Evolutionary conservation across 2,113 vertebrate genomes (phyloP).

Genomic region (Tragelaphus imberbis): DNA sequence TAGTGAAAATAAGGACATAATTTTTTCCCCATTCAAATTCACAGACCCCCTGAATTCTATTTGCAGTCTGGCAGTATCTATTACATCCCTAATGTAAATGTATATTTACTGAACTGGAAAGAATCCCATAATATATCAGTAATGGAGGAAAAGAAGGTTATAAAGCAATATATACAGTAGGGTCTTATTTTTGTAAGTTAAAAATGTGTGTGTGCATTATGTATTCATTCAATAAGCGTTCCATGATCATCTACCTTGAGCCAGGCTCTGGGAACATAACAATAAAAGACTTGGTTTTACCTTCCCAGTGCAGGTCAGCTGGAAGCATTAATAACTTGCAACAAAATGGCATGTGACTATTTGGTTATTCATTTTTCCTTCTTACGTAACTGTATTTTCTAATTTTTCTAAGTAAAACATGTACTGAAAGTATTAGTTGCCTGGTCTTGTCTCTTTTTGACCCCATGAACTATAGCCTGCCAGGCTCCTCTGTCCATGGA

Average conservation of each 20-base stretch:
- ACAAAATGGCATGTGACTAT: not conserved
- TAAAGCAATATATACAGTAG: constrained; percentile 22
- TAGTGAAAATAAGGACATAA: constrained; percentile 55
- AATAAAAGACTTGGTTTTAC: not conserved
- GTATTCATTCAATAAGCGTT: not conserved
- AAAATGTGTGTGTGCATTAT: not conserved
- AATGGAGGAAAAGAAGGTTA: not conserved
- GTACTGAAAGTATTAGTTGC: not conserved
- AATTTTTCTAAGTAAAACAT: not conserved
- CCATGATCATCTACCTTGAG: not conserved
- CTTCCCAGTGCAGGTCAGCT: not conserved
- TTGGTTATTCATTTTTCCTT: not conserved
- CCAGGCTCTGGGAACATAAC: not conserved
- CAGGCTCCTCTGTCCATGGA: not conserved
- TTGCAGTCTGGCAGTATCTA: constrained; percentile 53
- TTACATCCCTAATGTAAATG: constrained; percentile 53
- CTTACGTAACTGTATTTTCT: not conserved
- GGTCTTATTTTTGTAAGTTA: constrained; percentile 31
- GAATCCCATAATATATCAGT: constrained; percentile 43
- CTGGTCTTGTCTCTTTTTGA: not conserved
- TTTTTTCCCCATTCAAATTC: constrained; percentile 37
- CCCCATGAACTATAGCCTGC: not conserved
- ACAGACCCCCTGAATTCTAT: constrained; percentile 44
- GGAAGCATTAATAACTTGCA: not conserved
- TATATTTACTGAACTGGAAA: constrained; percentile 65